These are phyloP conservation scores for Caenorhabditis plicata DNA, from an alignment of 2,888 invertebrate species.

Conservation along the genomic window DNA sequence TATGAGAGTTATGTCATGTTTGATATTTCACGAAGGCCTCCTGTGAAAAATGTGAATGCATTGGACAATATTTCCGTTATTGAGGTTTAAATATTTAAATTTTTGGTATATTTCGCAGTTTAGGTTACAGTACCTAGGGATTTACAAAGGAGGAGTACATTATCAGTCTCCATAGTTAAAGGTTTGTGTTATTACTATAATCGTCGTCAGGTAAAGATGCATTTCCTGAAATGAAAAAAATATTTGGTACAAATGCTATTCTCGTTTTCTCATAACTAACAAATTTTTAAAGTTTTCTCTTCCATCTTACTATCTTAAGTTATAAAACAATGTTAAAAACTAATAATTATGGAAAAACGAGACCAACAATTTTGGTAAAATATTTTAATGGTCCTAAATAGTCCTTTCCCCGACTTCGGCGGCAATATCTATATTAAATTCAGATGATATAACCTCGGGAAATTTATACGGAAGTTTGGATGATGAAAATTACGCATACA, in stretches of 20 bases:
- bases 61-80: constrained; percentile 5
- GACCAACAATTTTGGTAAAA: too few relatives aligned
- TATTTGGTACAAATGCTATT: too few relatives aligned
- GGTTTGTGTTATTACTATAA: constrained; percentile 21
- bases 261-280: too few relatives aligned
- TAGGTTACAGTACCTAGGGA: constrained; percentile 55
- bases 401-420: too few relatives aligned
- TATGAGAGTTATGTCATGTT: constrained; percentile 41
- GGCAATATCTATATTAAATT: background rate
- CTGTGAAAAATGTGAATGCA: constrained; percentile 1
- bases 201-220: too few relatives aligned
- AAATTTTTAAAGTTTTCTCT: too few relatives aligned
- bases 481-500: constrained; percentile 16
- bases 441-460: constrained; percentile 29
- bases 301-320: too few relatives aligned
- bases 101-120: constrained; percentile 1
- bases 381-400: too few relatives aligned
- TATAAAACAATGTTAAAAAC: too few relatives aligned
- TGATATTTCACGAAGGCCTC: constrained; percentile 40
- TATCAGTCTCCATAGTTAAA: constrained; percentile 46
- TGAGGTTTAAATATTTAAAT: constrained; percentile 6
- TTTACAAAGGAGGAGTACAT: constrained; percentile 43
- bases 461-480: constrained; percentile 21
- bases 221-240: too few relatives aligned
- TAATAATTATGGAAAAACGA: too few relatives aligned